A percentile compares a stretch with the other conserved stretches of the same genome.
Conservation (phyloP, 2,113 vertebrate species). For the Paracanthobrama guichenoti region DNA sequence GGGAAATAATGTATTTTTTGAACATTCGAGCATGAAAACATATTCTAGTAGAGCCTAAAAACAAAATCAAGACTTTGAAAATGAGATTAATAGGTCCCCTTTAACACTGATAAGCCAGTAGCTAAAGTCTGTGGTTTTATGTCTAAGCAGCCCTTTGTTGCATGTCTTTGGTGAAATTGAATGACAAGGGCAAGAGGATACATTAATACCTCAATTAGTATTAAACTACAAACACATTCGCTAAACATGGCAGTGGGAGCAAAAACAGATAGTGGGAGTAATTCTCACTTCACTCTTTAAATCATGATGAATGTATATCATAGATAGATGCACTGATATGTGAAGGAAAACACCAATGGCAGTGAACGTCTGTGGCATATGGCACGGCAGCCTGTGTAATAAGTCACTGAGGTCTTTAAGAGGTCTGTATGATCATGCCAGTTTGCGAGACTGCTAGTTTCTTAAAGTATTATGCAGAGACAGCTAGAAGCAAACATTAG, state of each 20-base stretch:
- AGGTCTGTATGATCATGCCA: neutral
- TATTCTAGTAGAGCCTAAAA: too few species aligned
- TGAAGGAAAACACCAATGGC: slow-evolving; percentile 24
- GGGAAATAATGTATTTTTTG: too few species aligned
- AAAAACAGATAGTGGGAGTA: slow-evolving; percentile 13
- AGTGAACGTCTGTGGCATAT: slow-evolving; percentile 18
- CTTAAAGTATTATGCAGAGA: neutral
- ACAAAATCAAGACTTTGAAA: too few species aligned
- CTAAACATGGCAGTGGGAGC: slow-evolving; percentile 24
- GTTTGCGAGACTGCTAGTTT: neutral
- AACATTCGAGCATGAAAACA: too few species aligned
- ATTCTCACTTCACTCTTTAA: slow-evolving; percentile 24
- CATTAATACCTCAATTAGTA: slow-evolving; percentile 14
- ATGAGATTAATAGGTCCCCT: too few species aligned
- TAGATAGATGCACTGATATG: slow-evolving; percentile 9
- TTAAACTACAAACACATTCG: neutral
- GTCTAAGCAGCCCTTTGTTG: neutral
- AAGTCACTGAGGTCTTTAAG: slow-evolving; percentile 12
- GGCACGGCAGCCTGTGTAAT: slow-evolving; percentile 3
- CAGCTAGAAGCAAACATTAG: neutral
- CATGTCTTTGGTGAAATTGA: neutral
- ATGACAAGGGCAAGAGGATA: neutral
- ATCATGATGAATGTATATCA: slow-evolving; percentile 23
- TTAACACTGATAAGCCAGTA: neutral
- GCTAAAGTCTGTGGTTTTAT: neutral